A percentile compares a stretch with the other conserved stretches of the same genome.
phyloP scores from a whole-genome alignment of 37 sponge, comb jelly and placozoan genomes.

The Eunapius fragilis region DNA sequence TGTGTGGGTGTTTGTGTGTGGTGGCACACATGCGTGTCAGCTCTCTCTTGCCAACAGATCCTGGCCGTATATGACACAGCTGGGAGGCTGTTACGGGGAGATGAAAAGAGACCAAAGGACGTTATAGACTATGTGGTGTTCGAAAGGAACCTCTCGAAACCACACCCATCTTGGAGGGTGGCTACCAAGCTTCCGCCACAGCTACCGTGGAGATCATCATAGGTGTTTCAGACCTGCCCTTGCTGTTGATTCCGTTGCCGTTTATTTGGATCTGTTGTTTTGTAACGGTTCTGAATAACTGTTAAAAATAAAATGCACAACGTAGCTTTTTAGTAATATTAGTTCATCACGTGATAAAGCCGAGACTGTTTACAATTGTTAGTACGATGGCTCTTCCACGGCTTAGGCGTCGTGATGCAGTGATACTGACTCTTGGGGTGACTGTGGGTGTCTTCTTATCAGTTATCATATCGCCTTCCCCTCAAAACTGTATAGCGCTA shows the following conservation, averaged over 20 bases:
- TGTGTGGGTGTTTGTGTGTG: not conserved
- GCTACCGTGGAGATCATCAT: constrained; percentile 22
- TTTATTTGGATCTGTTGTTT: no score
- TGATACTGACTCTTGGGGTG: not conserved
- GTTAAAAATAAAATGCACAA: no score
- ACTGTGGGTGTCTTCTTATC: not conserved
- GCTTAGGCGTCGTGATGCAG: not conserved
- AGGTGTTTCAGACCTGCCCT: not conserved
- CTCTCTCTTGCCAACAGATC: constrained; percentile 24
- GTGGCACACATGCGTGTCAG: no score
- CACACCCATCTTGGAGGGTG: constrained; percentile 51
- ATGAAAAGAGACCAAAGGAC: constrained; percentile 36
- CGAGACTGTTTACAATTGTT: no score
- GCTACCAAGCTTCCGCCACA: constrained; percentile 61
- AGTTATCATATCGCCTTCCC: not conserved
- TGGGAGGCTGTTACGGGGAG: constrained; percentile 44
- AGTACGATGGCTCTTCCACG: not conserved
- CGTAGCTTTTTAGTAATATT: not conserved
- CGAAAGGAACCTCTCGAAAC: constrained; percentile 52
- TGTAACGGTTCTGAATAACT: no score
- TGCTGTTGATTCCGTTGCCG: no score
- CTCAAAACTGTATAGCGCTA: not conserved
- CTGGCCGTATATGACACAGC: constrained; percentile 49
- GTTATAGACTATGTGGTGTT: constrained; percentile 78
- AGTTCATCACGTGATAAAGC: not conserved